Conservation (phyloP, 2,888 invertebrate species). For the Tetramorium bicarinatum region DNA sequence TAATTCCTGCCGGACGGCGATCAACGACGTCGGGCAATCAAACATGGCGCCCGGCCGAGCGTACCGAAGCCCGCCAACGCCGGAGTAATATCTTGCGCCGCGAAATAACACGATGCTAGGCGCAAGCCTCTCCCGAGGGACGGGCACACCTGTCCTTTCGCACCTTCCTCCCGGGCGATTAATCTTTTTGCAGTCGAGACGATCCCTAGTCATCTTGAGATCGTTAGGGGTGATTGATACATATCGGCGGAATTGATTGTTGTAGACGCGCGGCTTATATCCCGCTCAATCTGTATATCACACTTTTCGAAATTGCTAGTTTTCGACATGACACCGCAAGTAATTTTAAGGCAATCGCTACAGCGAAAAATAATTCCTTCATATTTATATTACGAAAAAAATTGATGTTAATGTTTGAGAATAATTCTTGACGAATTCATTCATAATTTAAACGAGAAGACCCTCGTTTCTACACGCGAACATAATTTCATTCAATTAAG, state of each 20-base stretch:
- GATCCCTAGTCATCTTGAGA: conserved; percentile 37
- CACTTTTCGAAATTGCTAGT: background rate
- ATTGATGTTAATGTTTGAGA: background rate
- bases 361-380: background rate
- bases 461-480: conserved; percentile 1
- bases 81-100: conserved; percentile 64
- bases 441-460: background rate
- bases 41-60: conserved; percentile 83
- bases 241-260: conserved; percentile 45
- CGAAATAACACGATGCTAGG: conserved; percentile 47
- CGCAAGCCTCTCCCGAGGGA: conserved; percentile 49
- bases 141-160: conserved; percentile 59
- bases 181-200: conserved; percentile 56
- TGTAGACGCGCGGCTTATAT: background rate
- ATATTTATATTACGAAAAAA: background rate
- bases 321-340: background rate
- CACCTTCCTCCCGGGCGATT: conserved; percentile 58
- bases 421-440: background rate
- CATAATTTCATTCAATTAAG: conserved; percentile 20
- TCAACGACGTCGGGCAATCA: conserved; percentile 84
- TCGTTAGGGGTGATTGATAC: conserved; percentile 57
- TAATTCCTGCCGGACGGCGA: conserved; percentile 83
- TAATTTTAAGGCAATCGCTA: conserved; percentile 2
- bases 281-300: conserved; percentile 24
- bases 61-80: conserved; percentile 82